Evolutionary conservation across 1,140 invertebrate species (phyloP), one percentile per base, ranked within the genome.

Genomic region (Homalodisca vitripennis): DNA sequence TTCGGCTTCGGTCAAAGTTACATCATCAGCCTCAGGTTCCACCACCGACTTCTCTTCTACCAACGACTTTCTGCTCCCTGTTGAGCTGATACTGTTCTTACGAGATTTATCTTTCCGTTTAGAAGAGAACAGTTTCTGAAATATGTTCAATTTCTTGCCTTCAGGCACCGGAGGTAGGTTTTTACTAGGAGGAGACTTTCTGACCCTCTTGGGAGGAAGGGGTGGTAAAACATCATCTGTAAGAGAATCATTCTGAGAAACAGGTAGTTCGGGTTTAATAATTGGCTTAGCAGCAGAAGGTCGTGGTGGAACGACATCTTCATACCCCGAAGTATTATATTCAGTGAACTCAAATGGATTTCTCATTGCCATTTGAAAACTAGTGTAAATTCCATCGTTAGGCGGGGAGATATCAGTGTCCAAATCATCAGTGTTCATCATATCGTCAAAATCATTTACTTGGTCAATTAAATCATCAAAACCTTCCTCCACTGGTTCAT

Each of bases 351-450:
- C 75, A 0, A 92, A 77, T 0, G 92, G 92, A 80, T 94, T 93
- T 80, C 90, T 92, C 83, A 93, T 94, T 0, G 92, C 92, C 75
- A 93, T 83, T 76, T 93, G 92, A 51, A 94, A 78, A 75, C 91
- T 93, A 0, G 89, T 90, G 71, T 94, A 93, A 0, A 86, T 81
- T 57, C 74, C 73, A 68, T 73, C 69, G 67, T 76, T 34, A 72
- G 30, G 22, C 17, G 62, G 30, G 27, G 27, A 3, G 22, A 51
- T 51, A 10, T 51, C 55, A 10, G 14, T 13, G n/a, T 51, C 22
- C 55, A 60, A 60, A 22, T 60, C 66, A 60, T 65, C 57, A 22
- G 67, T 63, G 31, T 47, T 64, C 30, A 69, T 64, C 55, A 70
- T 60, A 24, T 69, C 68, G 24, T 76, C 75, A 22, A 74, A 72